Base-by-base conservation (phyloP, 2,888 invertebrate species). In the Athalia circularis region DNA sequence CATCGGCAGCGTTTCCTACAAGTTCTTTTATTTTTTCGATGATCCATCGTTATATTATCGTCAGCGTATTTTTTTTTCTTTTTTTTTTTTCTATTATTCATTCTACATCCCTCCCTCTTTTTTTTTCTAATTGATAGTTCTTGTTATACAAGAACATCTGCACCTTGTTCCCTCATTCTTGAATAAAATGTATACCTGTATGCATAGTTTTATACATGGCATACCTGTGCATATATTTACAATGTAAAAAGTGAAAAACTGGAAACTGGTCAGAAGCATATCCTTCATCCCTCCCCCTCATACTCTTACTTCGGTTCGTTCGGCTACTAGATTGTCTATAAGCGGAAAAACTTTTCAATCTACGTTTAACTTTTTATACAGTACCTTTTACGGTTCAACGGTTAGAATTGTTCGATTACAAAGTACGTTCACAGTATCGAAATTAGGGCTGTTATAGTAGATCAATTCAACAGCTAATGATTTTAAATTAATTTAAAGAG, bases 71-170 rank as follows among this genome's bases (percentile, higher is more conserved):
- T n/a, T n/a, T n/a, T 29, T 13, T 29, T 7, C 3, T 7, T 13
- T 15, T 7, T 13, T 15, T n/a, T 50, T 52, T 68, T 50, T 43
- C 11, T 68, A 7, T 61, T 9, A 15, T 6, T 48, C 45, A 59
- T 59, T 47, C 47, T 59, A n/a, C 29, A 9, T 43, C 7, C 5
- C 48, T 4, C 47, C 52, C 54, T 54, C 15, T 59, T 43, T 62
- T 61, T 50, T 62, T 52, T 61, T 62, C 62, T 75, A 75, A 75
- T 75, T 75, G 75, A 75, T 75, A 75, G 75, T 64, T 75, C 75
- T 64, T 68, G 54, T 13, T 15, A 50, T 75, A 75, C 52, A 48
- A 11, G 61, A 75, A 15, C 74, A 75, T 75, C 75, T 75, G 75
- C 75, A 29, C 43, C 62, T 48, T 9, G 29, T 29, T 29, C 29